A percentile compares a stretch with the other conserved stretches of the same genome.
These are phyloP conservation scores for Carcharodon carcharias DNA, from an alignment of 2,797 vertebrate species.

Conservation along the genomic window DNA sequence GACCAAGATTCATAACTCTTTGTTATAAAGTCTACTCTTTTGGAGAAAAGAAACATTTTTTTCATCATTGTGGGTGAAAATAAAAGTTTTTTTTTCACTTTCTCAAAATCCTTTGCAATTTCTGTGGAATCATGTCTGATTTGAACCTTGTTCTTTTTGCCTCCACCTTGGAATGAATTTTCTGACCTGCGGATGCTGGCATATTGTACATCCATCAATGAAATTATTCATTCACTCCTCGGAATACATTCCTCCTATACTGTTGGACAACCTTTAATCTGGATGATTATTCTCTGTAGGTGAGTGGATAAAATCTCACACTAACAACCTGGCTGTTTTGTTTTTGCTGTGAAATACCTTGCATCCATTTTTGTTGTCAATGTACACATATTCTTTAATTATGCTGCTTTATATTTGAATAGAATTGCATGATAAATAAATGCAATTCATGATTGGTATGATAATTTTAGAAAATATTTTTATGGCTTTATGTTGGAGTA, in stretches of 20 bases:
- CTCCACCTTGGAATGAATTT: background rate
- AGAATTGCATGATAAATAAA: background rate
- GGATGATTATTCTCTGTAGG: background rate
- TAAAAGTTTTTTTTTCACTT: background rate
- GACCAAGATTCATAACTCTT: constrained; percentile 22
- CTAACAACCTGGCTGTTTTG: background rate
- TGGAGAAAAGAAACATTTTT: background rate
- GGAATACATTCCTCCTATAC: background rate
- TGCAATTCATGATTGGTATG: background rate
- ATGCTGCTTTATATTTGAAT: constrained; percentile 17
- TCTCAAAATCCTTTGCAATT: background rate
- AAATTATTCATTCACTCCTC: background rate
- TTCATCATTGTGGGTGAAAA: background rate
- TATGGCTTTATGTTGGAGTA: background rate
- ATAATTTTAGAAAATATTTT: background rate
- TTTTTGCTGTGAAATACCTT: background rate
- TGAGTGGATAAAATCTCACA: constrained; percentile 14
- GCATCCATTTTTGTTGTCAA: background rate
- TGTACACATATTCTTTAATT: background rate
- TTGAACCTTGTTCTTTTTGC: background rate
- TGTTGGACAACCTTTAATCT: constrained; percentile 12
- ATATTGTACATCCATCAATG: background rate
- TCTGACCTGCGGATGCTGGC: background rate
- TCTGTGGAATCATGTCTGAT: background rate
- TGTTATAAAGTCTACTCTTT: background rate